phyloP scores from a whole-genome alignment of 2,113 vertebrate genomes.

The Probosciger aterrimus region DNA sequence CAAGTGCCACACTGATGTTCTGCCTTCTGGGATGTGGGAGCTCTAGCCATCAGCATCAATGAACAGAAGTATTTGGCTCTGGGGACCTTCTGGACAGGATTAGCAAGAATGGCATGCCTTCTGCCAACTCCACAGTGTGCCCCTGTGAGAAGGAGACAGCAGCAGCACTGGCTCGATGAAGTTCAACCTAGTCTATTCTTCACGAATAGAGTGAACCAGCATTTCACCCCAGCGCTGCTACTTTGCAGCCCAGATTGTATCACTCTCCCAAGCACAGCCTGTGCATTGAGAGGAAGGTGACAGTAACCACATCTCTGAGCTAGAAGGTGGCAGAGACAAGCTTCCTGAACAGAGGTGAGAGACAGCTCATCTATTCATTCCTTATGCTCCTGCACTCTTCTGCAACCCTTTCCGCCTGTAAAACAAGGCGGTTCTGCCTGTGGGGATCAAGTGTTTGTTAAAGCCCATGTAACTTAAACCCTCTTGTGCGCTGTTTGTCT shows the following conservation, averaged over 20 bases:
- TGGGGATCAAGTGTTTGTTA: neutral
- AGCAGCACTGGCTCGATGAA: neutral
- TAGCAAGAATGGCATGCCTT: neutral
- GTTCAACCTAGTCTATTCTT: neutral
- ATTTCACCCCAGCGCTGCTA: neutral
- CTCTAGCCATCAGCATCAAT: neutral
- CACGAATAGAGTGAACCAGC: neutral
- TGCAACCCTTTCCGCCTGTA: neutral
- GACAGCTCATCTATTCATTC: neutral
- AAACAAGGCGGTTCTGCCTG: neutral
- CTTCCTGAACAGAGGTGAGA: neutral
- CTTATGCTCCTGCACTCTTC: neutral
- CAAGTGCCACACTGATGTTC: neutral
- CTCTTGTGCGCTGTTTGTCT: neutral
- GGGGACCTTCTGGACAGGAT: neutral
- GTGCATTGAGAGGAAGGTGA: neutral
- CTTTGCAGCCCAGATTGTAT: neutral
- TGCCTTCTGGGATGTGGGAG: neutral
- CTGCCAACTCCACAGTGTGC: neutral
- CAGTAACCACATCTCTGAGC: neutral
- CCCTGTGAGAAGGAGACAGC: neutral
- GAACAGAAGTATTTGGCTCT: neutral
- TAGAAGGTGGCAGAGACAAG: neutral
- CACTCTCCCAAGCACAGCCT: neutral
- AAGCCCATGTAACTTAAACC: neutral